phyloP scores from a whole-genome alignment of 2,797 vertebrate species.

The Sebastiscus albofasciatus region DNA sequence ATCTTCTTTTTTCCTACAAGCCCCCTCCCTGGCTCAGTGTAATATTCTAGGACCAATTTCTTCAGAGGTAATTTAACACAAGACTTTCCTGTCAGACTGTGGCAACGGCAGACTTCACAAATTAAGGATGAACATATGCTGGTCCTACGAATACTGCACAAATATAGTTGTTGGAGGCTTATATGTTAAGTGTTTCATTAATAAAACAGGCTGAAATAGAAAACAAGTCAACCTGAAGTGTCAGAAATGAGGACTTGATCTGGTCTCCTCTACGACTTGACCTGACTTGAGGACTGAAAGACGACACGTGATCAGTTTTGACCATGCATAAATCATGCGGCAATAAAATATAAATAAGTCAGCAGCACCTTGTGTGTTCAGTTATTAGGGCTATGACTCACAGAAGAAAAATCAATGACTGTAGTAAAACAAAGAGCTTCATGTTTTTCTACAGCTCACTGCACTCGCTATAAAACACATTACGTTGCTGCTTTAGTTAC shows the following conservation, averaged over 20 bases:
- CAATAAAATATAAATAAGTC: neutral
- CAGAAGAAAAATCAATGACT: neutral
- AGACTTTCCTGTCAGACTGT: neutral
- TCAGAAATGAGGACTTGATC: neutral
- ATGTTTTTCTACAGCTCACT: neutral
- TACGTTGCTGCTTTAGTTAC: neutral
- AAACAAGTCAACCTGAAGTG: too few species aligned
- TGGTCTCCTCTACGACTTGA: neutral
- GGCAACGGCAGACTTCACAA: neutral
- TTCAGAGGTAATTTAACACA: constrained; percentile 1
- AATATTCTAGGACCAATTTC: neutral
- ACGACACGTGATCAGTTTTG: neutral
- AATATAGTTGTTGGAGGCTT: neutral
- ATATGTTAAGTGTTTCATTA: neutral
- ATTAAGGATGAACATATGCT: neutral
- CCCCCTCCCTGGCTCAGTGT: neutral
- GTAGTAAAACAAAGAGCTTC: neutral
- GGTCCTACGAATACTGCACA: neutral
- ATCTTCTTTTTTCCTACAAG: constrained; percentile 7
- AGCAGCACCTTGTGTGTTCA: neutral
- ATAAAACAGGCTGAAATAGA: neutral
- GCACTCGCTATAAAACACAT: neutral
- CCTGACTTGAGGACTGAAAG: neutral
- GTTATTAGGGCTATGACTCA: neutral
- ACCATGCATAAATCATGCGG: neutral